A percentile compares a stretch with the other conserved stretches of the same genome.
phyloP scores from a whole-genome alignment of 2,888 invertebrate genomes.

The Rhamnusium bicolor region DNA sequence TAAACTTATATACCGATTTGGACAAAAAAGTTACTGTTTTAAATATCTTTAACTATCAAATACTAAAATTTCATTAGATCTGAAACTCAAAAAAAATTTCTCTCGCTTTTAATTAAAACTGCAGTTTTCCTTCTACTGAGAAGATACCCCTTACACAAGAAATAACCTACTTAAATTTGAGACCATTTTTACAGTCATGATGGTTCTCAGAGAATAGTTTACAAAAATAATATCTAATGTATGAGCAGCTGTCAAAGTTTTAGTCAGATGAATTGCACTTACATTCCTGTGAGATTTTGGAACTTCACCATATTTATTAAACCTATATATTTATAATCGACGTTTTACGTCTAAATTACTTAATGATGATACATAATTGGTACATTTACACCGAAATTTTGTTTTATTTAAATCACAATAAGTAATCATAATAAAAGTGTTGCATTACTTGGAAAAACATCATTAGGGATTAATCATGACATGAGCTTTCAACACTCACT shows the following conservation, averaged over 20 bases:
- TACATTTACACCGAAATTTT: background rate
- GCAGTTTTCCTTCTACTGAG: background rate
- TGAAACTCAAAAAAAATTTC: too few species aligned
- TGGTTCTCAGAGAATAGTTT: background rate
- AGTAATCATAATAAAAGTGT: too few species aligned
- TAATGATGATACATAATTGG: background rate
- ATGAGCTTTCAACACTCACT: too few species aligned
- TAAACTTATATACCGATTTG: too few species aligned
- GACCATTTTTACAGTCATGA: background rate
- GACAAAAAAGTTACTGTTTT: too few species aligned
- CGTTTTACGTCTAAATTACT: background rate
- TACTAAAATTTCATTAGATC: too few species aligned
- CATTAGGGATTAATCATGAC: too few species aligned
- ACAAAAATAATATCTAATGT: background rate
- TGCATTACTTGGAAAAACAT: too few species aligned
- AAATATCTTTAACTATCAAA: too few species aligned
- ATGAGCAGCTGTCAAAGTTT: background rate
- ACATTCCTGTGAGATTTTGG: background rate
- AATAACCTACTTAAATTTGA: constrained; percentile 1
- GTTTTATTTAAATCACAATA: background rate
- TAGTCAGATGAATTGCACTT: background rate
- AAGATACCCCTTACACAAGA: background rate
- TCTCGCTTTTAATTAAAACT: too few species aligned
- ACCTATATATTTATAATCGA: background rate
- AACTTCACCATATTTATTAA: background rate